Base-by-base conservation (phyloP, 2,797 vertebrate genomes). In the Sebastes dallii region DNA sequence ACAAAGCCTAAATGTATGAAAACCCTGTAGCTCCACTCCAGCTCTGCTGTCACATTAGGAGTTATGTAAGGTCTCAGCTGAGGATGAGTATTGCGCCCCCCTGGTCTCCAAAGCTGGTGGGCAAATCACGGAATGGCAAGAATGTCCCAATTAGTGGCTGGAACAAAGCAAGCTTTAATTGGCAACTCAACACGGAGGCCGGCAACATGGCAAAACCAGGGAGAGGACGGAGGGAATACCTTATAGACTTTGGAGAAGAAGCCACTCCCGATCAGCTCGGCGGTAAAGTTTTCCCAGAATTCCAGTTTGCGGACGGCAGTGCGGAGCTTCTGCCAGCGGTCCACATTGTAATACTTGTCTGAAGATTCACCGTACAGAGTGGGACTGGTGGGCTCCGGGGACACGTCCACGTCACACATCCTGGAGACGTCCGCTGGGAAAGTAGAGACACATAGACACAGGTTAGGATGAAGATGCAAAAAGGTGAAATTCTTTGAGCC, bases 221-320 rank as follows among this genome's bases (percentile, higher is more conserved):
- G 11, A 36, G 7, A 46, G 18, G 73, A 54, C 54, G 54, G 66
- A 66, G 3, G 16, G 30, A 72, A 80, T 95, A 97, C 97, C 96
- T 97, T 98, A 88, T 96, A 97, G 66, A 97, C 97, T 84, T 95
- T 96, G 78, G 97, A 97, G 95, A 97, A 97, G 92, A 98, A 97
- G 66, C 97, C 97, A 0, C 93, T 97, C 54, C 97, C 97, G 3
- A 97, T 96, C 6, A 97, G 94, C 85, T 98, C 96, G 0, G 96
- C 82, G 0, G 83, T 95, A 84, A 97, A 97, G 90, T 95, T 96
- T 78, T 97, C 97, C 97, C 97, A 98, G 94, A 97, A 97, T 52
- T 97, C 97, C 89, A 98, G 95, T 84, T 95, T 97, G 56, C 96
- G 93, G 80, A 97, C 97, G 0, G 96, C 94, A 0, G 95, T 96